Conservation (phyloP, 1,140 invertebrate species). For the Trichonephila clavipes region DNA sequence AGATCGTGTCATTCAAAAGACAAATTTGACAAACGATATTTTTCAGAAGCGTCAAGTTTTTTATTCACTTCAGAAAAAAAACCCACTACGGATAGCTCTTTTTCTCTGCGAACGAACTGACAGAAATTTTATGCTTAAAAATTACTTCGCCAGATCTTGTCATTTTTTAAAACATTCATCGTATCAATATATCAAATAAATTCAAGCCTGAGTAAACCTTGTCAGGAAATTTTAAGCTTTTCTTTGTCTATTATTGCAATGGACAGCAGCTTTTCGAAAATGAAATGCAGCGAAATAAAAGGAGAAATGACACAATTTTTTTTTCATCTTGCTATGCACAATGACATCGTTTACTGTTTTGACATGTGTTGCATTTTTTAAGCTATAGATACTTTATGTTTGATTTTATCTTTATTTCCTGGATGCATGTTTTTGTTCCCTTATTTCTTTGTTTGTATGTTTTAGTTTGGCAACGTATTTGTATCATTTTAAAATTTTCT, state of each 20-base stretch:
- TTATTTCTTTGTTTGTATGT: too few species aligned
- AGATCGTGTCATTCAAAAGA: background rate
- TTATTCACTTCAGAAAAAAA: background rate
- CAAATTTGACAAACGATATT: background rate
- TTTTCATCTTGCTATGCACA: background rate
- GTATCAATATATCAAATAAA: background rate
- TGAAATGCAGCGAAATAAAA: slow-evolving; percentile 16
- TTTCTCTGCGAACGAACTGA: background rate
- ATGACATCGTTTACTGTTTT: slow-evolving; percentile 11
- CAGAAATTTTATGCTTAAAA: background rate
- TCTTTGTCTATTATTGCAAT: background rate
- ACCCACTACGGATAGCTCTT: background rate
- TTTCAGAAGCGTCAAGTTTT: background rate
- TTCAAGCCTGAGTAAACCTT: background rate
- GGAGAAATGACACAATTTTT: background rate
- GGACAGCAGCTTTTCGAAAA: background rate
- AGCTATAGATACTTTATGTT: background rate
- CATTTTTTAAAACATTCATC: background rate
- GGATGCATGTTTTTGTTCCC: too few species aligned
- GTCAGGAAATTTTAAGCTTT: background rate
- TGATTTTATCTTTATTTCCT: background rate
- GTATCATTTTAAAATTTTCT: too few species aligned
- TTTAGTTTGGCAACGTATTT: too few species aligned
- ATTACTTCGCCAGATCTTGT: background rate
- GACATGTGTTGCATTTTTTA: background rate